These are phyloP conservation scores for Sylvia atricapilla DNA, from an alignment of 2,113 vertebrate genomes.

Conservation along the genomic window DNA sequence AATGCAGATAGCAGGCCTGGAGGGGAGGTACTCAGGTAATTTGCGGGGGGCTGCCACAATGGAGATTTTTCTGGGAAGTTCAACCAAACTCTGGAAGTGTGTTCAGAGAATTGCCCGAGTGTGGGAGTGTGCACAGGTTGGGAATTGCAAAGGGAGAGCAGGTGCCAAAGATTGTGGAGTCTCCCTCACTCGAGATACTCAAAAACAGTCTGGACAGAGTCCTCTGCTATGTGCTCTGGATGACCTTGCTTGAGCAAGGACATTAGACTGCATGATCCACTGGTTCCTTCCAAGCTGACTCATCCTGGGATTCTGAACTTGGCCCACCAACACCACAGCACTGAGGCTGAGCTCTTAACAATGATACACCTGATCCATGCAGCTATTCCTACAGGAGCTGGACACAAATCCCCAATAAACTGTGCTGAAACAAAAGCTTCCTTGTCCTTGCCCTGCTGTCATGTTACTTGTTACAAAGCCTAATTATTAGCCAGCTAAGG, in stretches of 20 bases:
- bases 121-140: fast-evolving
- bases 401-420: neutral
- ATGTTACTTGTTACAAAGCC: too few relatives aligned
- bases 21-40: neutral
- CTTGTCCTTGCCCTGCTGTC: neutral
- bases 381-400: neutral
- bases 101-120: neutral
- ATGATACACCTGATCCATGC: neutral
- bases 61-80: neutral
- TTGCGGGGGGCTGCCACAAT: neutral
- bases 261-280: neutral
- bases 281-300: neutral
- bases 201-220: neutral
- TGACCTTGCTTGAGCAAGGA: neutral
- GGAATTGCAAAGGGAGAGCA: neutral
- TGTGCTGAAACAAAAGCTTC: neutral
- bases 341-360: neutral
- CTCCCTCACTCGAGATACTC: neutral
- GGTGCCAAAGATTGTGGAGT: neutral
- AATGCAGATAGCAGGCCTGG: neutral
- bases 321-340: too few relatives aligned
- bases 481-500: neutral
- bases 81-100: neutral
- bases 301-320: neutral
- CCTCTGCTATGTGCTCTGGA: neutral